Evolutionary conservation across 2,888 invertebrate genomes (phyloP).

Genomic region (Folsomia candida): DNA sequence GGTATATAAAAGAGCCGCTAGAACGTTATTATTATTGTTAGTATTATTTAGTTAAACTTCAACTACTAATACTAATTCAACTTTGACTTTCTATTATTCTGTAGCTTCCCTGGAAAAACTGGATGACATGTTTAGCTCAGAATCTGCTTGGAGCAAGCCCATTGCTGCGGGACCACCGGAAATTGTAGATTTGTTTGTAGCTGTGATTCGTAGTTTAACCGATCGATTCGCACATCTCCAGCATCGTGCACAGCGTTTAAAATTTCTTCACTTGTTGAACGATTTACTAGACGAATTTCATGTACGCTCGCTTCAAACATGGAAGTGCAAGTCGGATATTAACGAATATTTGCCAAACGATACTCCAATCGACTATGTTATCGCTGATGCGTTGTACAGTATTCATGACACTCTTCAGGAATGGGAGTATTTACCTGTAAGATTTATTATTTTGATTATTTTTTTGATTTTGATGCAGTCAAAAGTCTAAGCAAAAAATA

Average conservation of each 20-base stretch:
- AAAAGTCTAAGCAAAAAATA: neutral
- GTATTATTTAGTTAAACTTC: neutral
- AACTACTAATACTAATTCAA: neutral
- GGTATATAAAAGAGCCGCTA: slow-evolving; percentile 30
- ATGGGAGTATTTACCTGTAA: slow-evolving; percentile 48
- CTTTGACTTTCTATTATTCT: slow-evolving; percentile 13
- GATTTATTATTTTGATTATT: too few species aligned
- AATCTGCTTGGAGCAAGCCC: slow-evolving; percentile 47
- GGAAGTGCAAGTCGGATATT: slow-evolving; percentile 43
- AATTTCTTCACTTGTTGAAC: slow-evolving; percentile 42
- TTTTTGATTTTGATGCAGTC: too few species aligned
- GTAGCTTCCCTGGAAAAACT: slow-evolving; percentile 44
- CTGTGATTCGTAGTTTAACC: slow-evolving; percentile 44
- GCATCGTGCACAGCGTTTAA: slow-evolving; percentile 41
- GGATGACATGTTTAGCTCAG: slow-evolving; percentile 48
- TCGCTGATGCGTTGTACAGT: slow-evolving; percentile 42
- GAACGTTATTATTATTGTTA: neutral
- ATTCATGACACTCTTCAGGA: slow-evolving; percentile 38
- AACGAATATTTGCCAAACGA: slow-evolving; percentile 27
- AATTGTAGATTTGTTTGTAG: slow-evolving; percentile 47
- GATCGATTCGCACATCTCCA: slow-evolving; percentile 47
- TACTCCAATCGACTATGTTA: slow-evolving; percentile 42
- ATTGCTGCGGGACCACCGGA: slow-evolving; percentile 47
- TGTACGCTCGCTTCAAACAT: slow-evolving; percentile 45
- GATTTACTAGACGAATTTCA: slow-evolving; percentile 48